Conservation (phyloP, 2,113 vertebrate genomes). For the Pipa parva region DNA sequence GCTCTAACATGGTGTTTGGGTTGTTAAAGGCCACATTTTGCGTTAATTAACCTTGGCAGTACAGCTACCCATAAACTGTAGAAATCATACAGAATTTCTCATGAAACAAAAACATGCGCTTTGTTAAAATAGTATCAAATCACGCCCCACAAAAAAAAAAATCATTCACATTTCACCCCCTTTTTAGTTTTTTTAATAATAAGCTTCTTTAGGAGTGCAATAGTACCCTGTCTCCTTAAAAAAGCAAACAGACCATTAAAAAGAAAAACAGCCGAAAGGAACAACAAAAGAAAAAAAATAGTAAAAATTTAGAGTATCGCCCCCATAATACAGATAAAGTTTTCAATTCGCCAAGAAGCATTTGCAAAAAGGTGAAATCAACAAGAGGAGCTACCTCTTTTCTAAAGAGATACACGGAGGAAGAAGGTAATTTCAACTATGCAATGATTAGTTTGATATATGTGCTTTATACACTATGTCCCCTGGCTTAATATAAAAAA, state of each 20-base stretch:
- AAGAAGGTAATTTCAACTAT: conserved; percentile 49
- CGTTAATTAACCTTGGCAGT: conserved; percentile 32
- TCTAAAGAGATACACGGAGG: conserved; percentile 49
- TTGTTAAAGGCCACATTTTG: conserved; percentile 48
- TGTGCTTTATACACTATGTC: conserved; percentile 62
- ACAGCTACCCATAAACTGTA: neutral
- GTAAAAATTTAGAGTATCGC: conserved; percentile 51
- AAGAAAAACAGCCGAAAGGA: neutral
- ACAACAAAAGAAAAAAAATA: conserved; percentile 40
- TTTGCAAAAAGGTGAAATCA: conserved; percentile 55
- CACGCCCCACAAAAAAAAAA: conserved; percentile 4
- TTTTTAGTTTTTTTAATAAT: conserved; percentile 48
- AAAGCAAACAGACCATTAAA: conserved; percentile 17
- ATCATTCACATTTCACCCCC: conserved; percentile 8
- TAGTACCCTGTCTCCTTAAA: conserved; percentile 43
- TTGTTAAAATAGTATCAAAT: neutral
- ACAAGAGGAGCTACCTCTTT: conserved; percentile 49
- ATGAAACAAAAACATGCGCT: conserved; percentile 8
- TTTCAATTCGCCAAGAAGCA: conserved; percentile 46
- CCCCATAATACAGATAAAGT: conserved; percentile 54
- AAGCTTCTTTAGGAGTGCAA: conserved; percentile 53
- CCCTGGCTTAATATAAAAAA: too few species aligned
- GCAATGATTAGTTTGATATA: conserved; percentile 62
- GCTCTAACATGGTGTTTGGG: neutral
- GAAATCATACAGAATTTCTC: conserved; percentile 2